These are phyloP conservation scores for Mastigias papua DNA, from an alignment of 30 jellyfish, hydroid and myxozoan species.

Conservation along the genomic window DNA sequence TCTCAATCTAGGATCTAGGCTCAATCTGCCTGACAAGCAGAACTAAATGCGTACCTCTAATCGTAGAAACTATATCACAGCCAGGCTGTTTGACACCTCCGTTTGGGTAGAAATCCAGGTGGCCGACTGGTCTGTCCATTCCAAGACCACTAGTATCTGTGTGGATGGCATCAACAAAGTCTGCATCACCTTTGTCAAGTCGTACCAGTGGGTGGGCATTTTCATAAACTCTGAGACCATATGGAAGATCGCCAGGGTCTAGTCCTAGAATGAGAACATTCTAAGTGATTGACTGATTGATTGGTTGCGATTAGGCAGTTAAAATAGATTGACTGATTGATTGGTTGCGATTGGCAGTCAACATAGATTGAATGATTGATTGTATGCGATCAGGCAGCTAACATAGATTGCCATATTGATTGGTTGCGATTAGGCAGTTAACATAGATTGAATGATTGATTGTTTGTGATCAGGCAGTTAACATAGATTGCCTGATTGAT, in stretches of 20 bases:
- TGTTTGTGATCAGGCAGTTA: neutral
- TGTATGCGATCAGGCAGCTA: neutral
- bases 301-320: neutral
- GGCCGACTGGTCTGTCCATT: constrained; percentile 73
- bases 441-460: neutral
- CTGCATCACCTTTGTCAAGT: constrained; percentile 76
- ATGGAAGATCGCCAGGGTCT: constrained; percentile 83
- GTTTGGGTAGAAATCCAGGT: constrained; percentile 89
- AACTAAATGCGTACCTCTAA: constrained; percentile 37
- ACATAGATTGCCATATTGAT: neutral
- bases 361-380: neutral
- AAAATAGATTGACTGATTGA: neutral
- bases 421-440: neutral
- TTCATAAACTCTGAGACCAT: constrained; percentile 68
- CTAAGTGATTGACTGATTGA: neutral
- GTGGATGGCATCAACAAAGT: constrained; percentile 83
- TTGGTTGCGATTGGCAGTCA: neutral
- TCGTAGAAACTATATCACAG: constrained; percentile 45
- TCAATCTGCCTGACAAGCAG: too few species aligned
- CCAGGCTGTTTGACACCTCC: constrained; percentile 92
- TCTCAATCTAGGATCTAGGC: too few species aligned
- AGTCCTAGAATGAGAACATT: constrained; percentile 48
- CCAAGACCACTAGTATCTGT: constrained; percentile 82
- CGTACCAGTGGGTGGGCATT: constrained; percentile 71
- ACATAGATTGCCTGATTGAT: neutral